phyloP scores from a whole-genome alignment of 2,797 vertebrate species.

The Sternarchorhynchus goeldii region DNA sequence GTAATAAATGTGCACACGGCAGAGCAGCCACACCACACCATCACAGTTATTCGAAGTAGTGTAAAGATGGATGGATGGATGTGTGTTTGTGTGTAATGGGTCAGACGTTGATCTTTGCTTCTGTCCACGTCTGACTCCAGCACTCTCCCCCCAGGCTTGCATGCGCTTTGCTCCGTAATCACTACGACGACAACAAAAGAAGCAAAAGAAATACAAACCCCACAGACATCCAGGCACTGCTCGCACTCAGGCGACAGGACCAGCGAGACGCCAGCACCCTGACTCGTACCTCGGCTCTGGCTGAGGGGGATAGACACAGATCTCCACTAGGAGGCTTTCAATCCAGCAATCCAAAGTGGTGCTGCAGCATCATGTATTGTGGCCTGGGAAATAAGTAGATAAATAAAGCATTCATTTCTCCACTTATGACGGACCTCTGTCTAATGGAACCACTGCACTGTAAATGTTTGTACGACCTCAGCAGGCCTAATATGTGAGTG shows the following conservation, averaged over 20 bases:
- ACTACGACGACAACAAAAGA: not conserved
- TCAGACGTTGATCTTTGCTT: slow-evolving; percentile 1
- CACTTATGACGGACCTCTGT: no score
- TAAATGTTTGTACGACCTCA: no score
- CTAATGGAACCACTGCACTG: no score
- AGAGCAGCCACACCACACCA: not conserved
- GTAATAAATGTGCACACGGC: not conserved
- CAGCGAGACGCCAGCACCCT: not conserved
- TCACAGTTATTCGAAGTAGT: no score
- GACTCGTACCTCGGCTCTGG: no score
- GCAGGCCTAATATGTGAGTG: no score
- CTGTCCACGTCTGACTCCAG: not conserved
- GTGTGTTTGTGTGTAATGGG: no score
- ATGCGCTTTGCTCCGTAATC: not conserved
- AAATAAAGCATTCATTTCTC: no score
- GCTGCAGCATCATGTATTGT: no score
- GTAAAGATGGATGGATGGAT: no score
- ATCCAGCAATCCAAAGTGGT: no score
- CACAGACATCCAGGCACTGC: not conserved
- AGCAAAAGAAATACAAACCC: not conserved
- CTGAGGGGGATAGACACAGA: not conserved
- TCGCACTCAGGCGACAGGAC: not conserved
- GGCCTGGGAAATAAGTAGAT: no score
- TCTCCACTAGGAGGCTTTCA: not conserved
- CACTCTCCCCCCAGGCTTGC: not conserved